phyloP scores from a whole-genome alignment of 1,140 invertebrate genomes.

The Bombus waltoni region DNA sequence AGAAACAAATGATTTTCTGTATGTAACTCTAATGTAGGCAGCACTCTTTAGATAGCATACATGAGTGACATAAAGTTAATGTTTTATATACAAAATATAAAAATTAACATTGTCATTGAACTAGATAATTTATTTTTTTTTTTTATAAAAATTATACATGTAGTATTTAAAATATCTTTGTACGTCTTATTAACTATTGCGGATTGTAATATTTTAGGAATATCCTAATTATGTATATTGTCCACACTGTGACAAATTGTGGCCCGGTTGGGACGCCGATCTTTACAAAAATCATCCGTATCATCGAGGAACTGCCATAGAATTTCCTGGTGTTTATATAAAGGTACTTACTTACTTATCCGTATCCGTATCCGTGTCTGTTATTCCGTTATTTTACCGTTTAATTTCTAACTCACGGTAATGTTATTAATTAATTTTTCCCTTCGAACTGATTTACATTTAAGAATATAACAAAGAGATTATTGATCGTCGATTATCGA shows the following conservation, averaged over 20 bases:
- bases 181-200: background rate
- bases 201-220: constrained; percentile 77
- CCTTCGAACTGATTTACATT: background rate
- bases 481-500: background rate
- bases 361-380: too few relatives aligned
- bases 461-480: background rate
- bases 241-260: constrained; percentile 88
- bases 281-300: constrained; percentile 86
- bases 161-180: constrained; percentile 48
- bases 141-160: background rate
- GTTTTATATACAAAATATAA: background rate
- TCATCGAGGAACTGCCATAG: constrained; percentile 85
- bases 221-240: constrained; percentile 89
- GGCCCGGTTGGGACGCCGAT: constrained; percentile 86
- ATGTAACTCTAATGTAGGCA: too few relatives aligned
- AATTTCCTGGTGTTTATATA: constrained; percentile 89
- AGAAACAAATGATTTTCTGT: background rate
- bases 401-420: background rate
- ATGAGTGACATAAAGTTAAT: too few relatives aligned
- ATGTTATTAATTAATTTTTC: background rate
- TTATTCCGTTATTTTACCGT: too few relatives aligned
- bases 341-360: constrained; percentile 72
- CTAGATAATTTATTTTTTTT: background rate
- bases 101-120: background rate
- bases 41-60: too few relatives aligned